Base-by-base conservation (phyloP, 2,888 invertebrate genomes). In the Yponomeuta malinellus region DNA sequence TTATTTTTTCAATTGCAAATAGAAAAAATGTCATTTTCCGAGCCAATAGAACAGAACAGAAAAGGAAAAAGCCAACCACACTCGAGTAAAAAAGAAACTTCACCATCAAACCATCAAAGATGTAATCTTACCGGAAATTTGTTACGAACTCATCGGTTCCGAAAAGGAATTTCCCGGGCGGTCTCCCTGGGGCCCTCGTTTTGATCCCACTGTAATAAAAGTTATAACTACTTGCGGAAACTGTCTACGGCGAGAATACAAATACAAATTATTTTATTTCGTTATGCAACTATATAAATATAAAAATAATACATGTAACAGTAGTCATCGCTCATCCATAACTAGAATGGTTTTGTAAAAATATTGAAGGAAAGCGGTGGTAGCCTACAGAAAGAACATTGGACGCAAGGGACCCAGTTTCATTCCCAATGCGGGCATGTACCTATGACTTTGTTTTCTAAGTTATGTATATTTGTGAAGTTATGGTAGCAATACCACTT, bases 131-230 rank as follows among this genome's bases (percentile, higher is more conserved):
- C 48, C 66, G 48, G 9, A 68, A 48, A 72, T 52, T 70, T 52
- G 67, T 72, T 70, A 37, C 67, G 59, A 65, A 65, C 65, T 65
- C 65, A 65, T 65, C 31, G 65, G 65, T 29, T 65, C 10, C 65
- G 65, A 29, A 33, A 59, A 15, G 52, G 52, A 59, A 59, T 59
- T 59, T 59, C 15, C 52, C 12, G 52, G 15, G 15, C 15, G 52
- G 52, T 59, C 5, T 12, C 52, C 4, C 12, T 59, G 3, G 52
- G 15, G 2, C 52, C 2, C 5, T 4, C 5, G 15, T 59, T 59
- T 59, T 15, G 52, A 59, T 59, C 52, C 15, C 52, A 3, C 15
- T 15, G 12, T 59, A 59, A 15, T 15, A 15, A 59, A 15, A 59
- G 15, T 43, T 15, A 59, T 59, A 4, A 1, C 52, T 15, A 59